Percentiles rank a stretch among this genome's conserved stretches.
phyloP scores from a whole-genome alignment of 2,113 vertebrate genomes.

The Cyanoliseus patagonus region DNA sequence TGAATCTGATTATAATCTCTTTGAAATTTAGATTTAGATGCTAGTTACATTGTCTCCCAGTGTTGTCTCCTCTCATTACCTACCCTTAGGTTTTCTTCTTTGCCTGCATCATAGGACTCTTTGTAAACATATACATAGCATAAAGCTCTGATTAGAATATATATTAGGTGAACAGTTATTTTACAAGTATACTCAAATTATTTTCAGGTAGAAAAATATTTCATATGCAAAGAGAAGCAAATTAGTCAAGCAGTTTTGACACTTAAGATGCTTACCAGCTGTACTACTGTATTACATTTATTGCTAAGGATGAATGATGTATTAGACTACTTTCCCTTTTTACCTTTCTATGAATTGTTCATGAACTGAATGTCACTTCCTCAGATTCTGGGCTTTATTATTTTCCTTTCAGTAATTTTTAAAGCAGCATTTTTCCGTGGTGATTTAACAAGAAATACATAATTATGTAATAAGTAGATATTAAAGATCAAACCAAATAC shows the following conservation, averaged over 20 bases:
- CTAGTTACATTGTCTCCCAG: not conserved
- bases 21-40: not conserved
- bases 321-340: not conserved
- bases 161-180: not conserved
- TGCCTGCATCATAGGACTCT: not conserved
- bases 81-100: not conserved
- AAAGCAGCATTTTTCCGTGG: not conserved
- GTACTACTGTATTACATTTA: not conserved
- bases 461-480: not conserved
- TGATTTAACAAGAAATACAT: not conserved
- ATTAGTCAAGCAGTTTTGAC: not conserved
- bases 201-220: not conserved
- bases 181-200: not conserved
- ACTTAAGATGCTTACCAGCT: not conserved
- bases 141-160: not conserved
- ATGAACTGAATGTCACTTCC: not conserved
- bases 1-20: not conserved
- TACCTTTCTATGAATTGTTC: not conserved
- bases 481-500: not conserved
- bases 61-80: not conserved
- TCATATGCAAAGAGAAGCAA: not conserved
- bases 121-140: fast-evolving
- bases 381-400: not conserved
- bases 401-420: not conserved
- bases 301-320: not conserved